Evolutionary conservation across 2,888 invertebrate species (phyloP), one percentile per base, ranked within the genome.

Genomic region (Pyrrhia umbra): DNA sequence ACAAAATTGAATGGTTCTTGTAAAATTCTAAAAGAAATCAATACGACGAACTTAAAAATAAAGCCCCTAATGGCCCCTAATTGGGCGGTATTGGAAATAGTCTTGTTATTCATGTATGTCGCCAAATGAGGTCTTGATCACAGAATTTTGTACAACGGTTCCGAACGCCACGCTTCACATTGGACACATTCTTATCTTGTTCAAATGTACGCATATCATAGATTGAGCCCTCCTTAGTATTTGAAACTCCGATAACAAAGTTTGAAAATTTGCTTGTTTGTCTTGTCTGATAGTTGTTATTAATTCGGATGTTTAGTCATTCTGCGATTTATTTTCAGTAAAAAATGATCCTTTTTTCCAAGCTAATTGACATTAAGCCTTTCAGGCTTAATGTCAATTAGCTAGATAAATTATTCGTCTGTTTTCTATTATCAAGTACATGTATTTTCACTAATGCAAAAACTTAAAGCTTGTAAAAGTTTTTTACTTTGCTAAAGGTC

Each of bases 401-500:
- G n/a, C n/a, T n/a, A n/a, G n/a, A n/a, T n/a, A n/a, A n/a, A n/a
- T n/a, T n/a, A n/a, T n/a, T n/a, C n/a, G 37, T 30, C 18, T 68
- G 16, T 21, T 49, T 21, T 64, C 13, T 18, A 20, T 37, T 16
- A 18, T 47, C 10, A 25, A 61, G 6, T 25, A 39, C 37, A 45
- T 50, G 56, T 54, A 64, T 75, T 83, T 86, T 82, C 77, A 82
- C 76, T 68, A 55, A 58, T 81, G 81, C 85, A 83, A 79, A 86
- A 83, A 72, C 73, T 73, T 81, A 77, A 84, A 85, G 80, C 81
- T 86, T 88, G 85, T 88, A 89, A 92, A 90, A 89, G 87, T 84
- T 90, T 90, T 90, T 88, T 88, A 85, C 77, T 80, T 77, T 79
- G 81, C 75, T 84, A 90, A 92, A 92, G 90, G 92, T 90, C 92